Percentiles rank a stretch among this genome's conserved stretches.
Evolutionary conservation across 2,113 vertebrate genomes (phyloP).

Genomic region (Eudyptes chrysolophus): DNA sequence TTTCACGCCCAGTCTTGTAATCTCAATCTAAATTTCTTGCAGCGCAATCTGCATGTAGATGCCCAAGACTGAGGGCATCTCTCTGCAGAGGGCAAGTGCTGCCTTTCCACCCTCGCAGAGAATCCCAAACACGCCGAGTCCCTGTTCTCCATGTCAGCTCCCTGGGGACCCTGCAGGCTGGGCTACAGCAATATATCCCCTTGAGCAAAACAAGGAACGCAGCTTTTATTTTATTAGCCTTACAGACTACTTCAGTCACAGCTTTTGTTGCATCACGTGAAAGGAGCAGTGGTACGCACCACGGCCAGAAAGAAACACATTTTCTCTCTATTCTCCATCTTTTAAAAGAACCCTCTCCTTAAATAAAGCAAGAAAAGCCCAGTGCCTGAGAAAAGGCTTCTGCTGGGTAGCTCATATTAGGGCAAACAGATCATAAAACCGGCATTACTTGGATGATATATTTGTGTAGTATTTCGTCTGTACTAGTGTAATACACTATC

Average conservation of each 20-base stretch:
- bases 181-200: background rate
- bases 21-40: no score
- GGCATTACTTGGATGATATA: background rate
- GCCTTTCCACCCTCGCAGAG: background rate
- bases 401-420: background rate
- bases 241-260: background rate
- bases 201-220: background rate
- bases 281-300: background rate
- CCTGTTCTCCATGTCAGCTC: background rate
- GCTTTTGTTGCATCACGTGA: background rate
- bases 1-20: background rate
- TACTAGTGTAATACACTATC: background rate
- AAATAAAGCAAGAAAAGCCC: constrained; percentile 1
- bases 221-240: background rate
- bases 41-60: background rate
- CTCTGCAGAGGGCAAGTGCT: no score
- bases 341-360: background rate
- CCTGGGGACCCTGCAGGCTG: background rate
- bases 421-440: background rate
- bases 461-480: constrained; percentile 15
- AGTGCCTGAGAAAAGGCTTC: background rate
- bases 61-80: rapidly evolving
- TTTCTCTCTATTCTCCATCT: background rate
- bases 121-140: background rate
- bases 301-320: background rate